Evolutionary conservation across 92 coral and sea anemone genomes (phyloP).

Genomic region (Plumapathes pennacea): DNA sequence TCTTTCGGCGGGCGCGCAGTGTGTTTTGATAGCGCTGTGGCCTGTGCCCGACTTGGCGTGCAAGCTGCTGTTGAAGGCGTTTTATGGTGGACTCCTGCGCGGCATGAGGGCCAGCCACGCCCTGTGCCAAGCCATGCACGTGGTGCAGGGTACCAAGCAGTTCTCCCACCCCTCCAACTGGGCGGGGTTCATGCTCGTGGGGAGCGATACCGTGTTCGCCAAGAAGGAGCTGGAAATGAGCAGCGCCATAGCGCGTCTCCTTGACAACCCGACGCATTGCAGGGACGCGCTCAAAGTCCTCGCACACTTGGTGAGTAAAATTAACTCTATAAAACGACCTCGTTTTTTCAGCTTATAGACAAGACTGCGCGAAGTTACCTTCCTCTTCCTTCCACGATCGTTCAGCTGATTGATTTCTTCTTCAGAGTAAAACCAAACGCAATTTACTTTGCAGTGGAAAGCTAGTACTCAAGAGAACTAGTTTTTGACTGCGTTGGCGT

Average conservation of each 20-base stretch:
- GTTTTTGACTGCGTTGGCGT: too few relatives aligned
- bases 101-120: conserved; percentile 95
- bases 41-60: conserved; percentile 98
- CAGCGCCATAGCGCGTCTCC: conserved; percentile 69
- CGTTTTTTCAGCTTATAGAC: background rate
- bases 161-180: conserved; percentile 98
- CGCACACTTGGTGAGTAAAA: conserved; percentile 86
- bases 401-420: too few relatives aligned
- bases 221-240: conserved; percentile 78
- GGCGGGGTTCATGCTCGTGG: conserved; percentile 96
- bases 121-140: conserved; percentile 94
- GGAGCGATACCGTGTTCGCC: conserved; percentile 77
- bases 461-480: too few relatives aligned
- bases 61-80: conserved; percentile 86
- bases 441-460: too few relatives aligned
- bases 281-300: conserved; percentile 93
- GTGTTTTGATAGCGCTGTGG: conserved; percentile 91
- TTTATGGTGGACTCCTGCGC: conserved; percentile 85
- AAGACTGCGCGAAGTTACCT: too few relatives aligned
- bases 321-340: too few relatives aligned
- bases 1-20: conserved; percentile 85
- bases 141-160: conserved; percentile 93
- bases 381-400: too few relatives aligned
- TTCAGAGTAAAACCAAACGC: too few relatives aligned
- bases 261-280: conserved; percentile 74